A percentile compares a stretch with the other conserved stretches of the same genome.
phyloP scores from a whole-genome alignment of 2,888 invertebrate genomes.

The Siphlonurus alternatus region DNA sequence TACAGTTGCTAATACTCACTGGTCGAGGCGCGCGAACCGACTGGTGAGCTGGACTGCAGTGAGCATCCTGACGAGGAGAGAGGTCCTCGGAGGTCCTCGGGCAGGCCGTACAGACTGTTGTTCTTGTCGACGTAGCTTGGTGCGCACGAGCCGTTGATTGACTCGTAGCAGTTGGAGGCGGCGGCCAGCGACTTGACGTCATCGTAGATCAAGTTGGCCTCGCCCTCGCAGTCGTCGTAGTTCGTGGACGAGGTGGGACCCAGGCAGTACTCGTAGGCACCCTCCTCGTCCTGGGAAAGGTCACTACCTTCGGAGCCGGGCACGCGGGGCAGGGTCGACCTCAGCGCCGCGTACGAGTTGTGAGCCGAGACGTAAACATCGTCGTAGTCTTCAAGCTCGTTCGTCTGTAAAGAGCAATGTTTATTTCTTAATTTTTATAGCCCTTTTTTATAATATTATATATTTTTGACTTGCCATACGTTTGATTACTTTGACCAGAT shows the following conservation, averaged over 20 bases:
- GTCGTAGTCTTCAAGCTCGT: background rate
- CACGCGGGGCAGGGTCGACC: background rate
- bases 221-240: background rate
- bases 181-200: conserved; percentile 2
- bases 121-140: conserved; percentile 19
- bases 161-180: conserved; percentile 32
- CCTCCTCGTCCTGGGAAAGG: background rate
- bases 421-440: no score
- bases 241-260: background rate
- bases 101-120: conserved; percentile 20
- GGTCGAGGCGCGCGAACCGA: background rate
- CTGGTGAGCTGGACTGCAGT: background rate
- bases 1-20: no score
- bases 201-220: background rate
- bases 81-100: conserved; percentile 7
- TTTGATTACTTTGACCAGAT: no score
- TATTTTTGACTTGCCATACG: no score
- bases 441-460: no score
- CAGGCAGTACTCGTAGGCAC: background rate
- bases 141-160: conserved; percentile 22
- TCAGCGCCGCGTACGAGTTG: background rate
- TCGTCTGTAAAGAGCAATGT: background rate
- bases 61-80: conserved; percentile 12
- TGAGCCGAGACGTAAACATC: background rate
- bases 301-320: no score